These are phyloP conservation scores for Prinia subflava DNA, from an alignment of 2,113 vertebrate species.

Conservation along the genomic window DNA sequence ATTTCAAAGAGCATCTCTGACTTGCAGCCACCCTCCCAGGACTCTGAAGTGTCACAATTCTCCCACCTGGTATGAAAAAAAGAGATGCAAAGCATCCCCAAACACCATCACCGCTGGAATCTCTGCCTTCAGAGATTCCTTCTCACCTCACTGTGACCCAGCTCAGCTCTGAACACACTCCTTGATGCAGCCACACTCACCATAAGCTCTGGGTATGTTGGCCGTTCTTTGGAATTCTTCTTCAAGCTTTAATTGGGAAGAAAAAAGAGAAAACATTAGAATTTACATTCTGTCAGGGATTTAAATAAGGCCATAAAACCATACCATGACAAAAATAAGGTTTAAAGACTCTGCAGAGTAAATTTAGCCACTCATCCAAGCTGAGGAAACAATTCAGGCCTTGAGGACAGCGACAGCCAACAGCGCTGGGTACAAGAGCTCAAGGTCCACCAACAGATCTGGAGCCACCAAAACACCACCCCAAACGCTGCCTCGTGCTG, in stretches of 20 bases:
- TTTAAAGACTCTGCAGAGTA: neutral
- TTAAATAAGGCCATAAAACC: neutral
- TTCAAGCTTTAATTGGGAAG: constrained; percentile 81
- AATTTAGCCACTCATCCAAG: neutral
- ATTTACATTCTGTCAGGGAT: neutral
- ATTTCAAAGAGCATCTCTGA: neutral
- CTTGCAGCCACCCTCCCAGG: neutral
- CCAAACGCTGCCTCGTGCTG: neutral
- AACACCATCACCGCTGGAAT: neutral
- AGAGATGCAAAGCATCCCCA: neutral
- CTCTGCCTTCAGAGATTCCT: neutral
- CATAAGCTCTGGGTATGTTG: constrained; percentile 96
- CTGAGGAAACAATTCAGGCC: neutral
- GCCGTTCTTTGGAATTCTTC: constrained; percentile 97
- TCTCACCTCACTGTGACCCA: neutral
- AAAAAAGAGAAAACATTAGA: neutral
- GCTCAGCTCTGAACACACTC: neutral
- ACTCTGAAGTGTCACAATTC: neutral
- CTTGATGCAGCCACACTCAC: constrained; percentile 71
- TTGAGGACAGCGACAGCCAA: neutral
- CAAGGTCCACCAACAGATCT: neutral
- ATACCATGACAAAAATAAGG: neutral
- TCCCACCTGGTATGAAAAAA: neutral
- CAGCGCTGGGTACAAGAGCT: neutral
- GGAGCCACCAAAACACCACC: neutral